Base-by-base conservation (phyloP, 2,113 vertebrate genomes). In the Gopherus flavomarginatus region DNA sequence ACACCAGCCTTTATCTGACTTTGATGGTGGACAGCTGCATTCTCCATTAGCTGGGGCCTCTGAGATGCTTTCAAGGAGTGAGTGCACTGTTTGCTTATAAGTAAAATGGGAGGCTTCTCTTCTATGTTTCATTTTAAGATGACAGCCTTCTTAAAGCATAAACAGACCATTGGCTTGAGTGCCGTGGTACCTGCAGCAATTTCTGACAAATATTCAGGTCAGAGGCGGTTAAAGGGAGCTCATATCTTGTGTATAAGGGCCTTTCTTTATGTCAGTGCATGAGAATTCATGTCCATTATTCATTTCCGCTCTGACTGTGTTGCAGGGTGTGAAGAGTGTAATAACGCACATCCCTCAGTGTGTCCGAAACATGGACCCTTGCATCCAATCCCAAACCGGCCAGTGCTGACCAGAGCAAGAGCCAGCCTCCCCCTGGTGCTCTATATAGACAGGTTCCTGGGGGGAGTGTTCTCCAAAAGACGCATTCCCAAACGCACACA, bases 241-340 rank as follows among this genome's bases (percentile, higher is more conserved):
- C 72, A 80, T 29, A 38, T 81, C 56, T 53, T 77, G 31, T 81
- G 59, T 26, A 17, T 8, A 53, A 38, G 35, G 47, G n/a, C 87
- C 65, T 86, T 31, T 54, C 72, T 49, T 59, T 47, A 62, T 88
- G 52, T 29, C 79, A 44, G 3, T 52, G 14, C 1, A 6, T 17
- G 2, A n/a, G 72, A 56, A 44, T 9, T 53, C 50, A 53, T 90
- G 54, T 80, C 95, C 90, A 56, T 92, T 89, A 53, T 53, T 80
- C 2, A 1, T 31, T 27, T 85, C 72, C 81, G 89, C 81, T 97
- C 56, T 92, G 82, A 52, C 89, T 96, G 81, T 94, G 21, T 95
- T 96, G 52, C 89, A 99, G 99, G 99, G 99, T 99, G 99, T 83
- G 99, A 99, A 94, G 99, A 99, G 94, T 99, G 99, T 87, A 99